Percentiles rank a stretch among this genome's conserved stretches.
phyloP scores from a whole-genome alignment of 2,888 invertebrate genomes.

The Synanthedon tipuliformis region DNA sequence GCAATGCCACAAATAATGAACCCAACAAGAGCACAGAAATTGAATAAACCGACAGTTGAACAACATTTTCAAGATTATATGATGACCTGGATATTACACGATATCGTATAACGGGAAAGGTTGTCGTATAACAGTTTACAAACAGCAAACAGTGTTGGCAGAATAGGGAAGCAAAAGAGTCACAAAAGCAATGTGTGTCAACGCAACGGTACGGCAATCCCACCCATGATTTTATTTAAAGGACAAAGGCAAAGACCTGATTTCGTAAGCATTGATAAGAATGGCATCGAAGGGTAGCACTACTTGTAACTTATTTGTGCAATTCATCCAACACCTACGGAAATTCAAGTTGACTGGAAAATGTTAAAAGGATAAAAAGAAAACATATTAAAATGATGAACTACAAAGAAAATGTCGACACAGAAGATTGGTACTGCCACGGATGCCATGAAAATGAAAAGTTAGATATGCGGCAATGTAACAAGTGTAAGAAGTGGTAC shows the following conservation, averaged over 20 bases:
- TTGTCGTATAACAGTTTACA: slow-evolving; percentile 4
- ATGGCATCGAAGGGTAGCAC: no score
- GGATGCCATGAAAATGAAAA: slow-evolving; percentile 1
- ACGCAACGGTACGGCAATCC: slow-evolving; percentile 6
- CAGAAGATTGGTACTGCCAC: slow-evolving; percentile 3
- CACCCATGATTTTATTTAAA: slow-evolving; percentile 8
- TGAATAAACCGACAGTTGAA: background rate
- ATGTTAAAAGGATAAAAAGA: no score
- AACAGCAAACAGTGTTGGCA: slow-evolving; percentile 5
- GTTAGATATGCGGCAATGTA: slow-evolving; percentile 2
- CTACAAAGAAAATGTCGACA: slow-evolving; percentile 1
- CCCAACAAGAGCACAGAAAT: background rate
- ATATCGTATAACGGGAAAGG: slow-evolving; percentile 4
- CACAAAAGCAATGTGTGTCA: slow-evolving; percentile 5
- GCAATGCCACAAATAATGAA: background rate
- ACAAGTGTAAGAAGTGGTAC: slow-evolving; percentile 3
- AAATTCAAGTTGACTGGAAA: no score
- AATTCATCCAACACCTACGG: no score
- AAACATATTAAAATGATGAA: background rate
- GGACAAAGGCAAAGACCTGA: slow-evolving; percentile 2
- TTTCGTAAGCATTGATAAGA: no score
- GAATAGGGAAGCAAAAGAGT: slow-evolving; percentile 6
- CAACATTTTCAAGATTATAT: slow-evolving; percentile 6
- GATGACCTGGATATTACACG: slow-evolving; percentile 3
- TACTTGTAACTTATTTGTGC: no score